Base-by-base conservation (phyloP, 2,888 invertebrate genomes). In the Leptinotarsa juncta region DNA sequence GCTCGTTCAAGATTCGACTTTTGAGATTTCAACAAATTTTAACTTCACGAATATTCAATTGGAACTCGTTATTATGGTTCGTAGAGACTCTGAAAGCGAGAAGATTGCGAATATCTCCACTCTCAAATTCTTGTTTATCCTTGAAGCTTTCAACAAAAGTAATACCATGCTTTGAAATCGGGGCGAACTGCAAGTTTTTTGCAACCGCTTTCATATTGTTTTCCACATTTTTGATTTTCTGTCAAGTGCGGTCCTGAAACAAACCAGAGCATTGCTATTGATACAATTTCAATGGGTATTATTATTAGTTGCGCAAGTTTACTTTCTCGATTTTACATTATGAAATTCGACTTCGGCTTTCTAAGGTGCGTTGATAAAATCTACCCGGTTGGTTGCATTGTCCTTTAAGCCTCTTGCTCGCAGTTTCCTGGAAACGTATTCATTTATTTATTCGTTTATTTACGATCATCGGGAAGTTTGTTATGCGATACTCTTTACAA, bases 261-360 rank as follows among this genome's bases (percentile, higher is more conserved):
- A 70, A 78, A 67, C 67, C 67, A 70, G 62, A 73, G 68, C 65
- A 74, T 67, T 74, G 73, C 72, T 78, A 77, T 71, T 81, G 81
- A 81, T 81, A 81, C 78, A 75, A 79, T 79, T 80, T 82, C 80
- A 82, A 81, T 80, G 77, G 80, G 79, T 81, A 79, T 80, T 80
- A 80, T 80, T 77, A 79, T 77, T 76, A 78, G 80, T 83, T 82
- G 82, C 78, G 78, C 79, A 82, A 81, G 74, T 72, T 73, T 72
- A 81, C 82, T 82, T 82, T 82, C 82, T 79, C 80, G 79, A 77
- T 74, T 79, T 74, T 71, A 67, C 71, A 76, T 79, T 77, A 76
- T 79, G 76, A 82, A 82, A 82, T 82, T 78, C 80, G 62, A 79
- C 74, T 78, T 76, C 62, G 73, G 79, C 81, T 82, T 82, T 82